Percentiles rank a stretch among this genome's conserved stretches.
Conservation (phyloP, 2,888 invertebrate genomes). For the Plagiodera versicolora region DNA sequence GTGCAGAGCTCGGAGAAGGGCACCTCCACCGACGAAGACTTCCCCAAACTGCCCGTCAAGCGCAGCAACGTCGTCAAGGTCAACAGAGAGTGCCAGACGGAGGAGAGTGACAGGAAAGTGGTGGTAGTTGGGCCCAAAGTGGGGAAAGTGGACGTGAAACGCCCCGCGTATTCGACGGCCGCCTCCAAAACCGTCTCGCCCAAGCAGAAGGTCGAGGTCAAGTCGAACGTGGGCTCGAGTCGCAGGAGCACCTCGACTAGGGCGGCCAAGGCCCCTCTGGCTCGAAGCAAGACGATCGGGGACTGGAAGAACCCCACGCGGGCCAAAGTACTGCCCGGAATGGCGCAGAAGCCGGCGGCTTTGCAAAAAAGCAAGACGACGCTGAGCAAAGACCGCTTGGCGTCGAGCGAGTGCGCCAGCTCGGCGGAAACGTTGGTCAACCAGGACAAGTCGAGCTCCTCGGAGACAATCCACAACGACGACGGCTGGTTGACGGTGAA, state of each 20-base stretch:
- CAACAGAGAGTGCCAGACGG: conserved; percentile 52
- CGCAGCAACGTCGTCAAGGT: conserved; percentile 47
- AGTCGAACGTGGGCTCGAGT: conserved; percentile 29
- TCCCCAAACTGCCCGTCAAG: conserved; percentile 45
- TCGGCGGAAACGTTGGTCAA: conserved; percentile 52
- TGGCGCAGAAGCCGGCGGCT: conserved; percentile 2
- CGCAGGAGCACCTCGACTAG: conserved; percentile 4
- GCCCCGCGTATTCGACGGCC: conserved; percentile 56
- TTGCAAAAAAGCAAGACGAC: conserved; percentile 43
- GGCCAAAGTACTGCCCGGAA: background rate
- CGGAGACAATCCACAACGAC: conserved; percentile 62
- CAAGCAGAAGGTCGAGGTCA: conserved; percentile 43
- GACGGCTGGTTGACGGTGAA: conserved; percentile 93
- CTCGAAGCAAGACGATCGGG: conserved; percentile 52
- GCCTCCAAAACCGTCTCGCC: conserved; percentile 44
- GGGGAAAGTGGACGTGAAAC: conserved; percentile 37
- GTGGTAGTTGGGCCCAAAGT: conserved; percentile 7
- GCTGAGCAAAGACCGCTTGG: conserved; percentile 39
- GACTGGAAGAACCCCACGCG: conserved; percentile 46
- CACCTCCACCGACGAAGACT: conserved; percentile 52
- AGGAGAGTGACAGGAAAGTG: conserved; percentile 45
- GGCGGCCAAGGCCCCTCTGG: conserved; percentile 31
- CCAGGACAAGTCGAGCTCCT: conserved; percentile 55
- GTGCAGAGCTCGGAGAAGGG: conserved; percentile 53
- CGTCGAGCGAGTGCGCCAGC: conserved; percentile 45